Conservation (phyloP, 1,140 invertebrate genomes). For the Harpegnathos saltator region DNA sequence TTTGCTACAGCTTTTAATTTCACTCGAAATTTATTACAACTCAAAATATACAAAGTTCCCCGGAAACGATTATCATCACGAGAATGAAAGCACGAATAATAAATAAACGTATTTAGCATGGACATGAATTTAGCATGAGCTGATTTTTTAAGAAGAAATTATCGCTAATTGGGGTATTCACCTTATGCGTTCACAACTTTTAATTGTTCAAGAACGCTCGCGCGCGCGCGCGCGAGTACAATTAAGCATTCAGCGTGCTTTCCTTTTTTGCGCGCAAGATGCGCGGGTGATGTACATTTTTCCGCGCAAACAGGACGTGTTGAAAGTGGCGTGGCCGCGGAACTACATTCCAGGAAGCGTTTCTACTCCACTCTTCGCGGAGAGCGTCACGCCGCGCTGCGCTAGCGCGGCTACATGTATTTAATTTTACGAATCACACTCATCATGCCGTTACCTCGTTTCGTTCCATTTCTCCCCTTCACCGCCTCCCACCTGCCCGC, state of each 20-base stretch:
- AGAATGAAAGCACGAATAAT: too few relatives aligned
- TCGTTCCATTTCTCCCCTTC: constrained; percentile 28
- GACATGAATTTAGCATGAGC: too few relatives aligned
- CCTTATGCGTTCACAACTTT: constrained; percentile 7
- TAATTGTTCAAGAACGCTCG: constrained; percentile 34
- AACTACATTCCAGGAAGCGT: constrained; percentile 34
- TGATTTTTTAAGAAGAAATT: too few relatives aligned
- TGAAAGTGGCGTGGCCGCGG: constrained; percentile 9
- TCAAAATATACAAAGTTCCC: too few relatives aligned
- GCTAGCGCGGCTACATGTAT: not conserved
- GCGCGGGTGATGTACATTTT: constrained; percentile 3
- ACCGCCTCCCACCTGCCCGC: too few relatives aligned
- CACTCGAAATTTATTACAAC: too few relatives aligned
- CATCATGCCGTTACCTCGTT: constrained; percentile 44
- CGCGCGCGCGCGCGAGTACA: constrained; percentile 8
- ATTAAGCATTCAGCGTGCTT: constrained; percentile 53
- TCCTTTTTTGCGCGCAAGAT: not conserved
- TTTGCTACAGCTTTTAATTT: too few relatives aligned
- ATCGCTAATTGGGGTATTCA: too few relatives aligned
- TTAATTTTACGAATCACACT: constrained; percentile 43
- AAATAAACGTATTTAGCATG: too few relatives aligned
- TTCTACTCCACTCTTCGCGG: constrained; percentile 19
- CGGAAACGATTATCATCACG: too few relatives aligned
- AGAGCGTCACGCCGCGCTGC: not conserved
- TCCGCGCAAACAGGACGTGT: constrained; percentile 27